phyloP scores from a whole-genome alignment of 2,888 invertebrate species.

The Agriopis leucophaearia region DNA sequence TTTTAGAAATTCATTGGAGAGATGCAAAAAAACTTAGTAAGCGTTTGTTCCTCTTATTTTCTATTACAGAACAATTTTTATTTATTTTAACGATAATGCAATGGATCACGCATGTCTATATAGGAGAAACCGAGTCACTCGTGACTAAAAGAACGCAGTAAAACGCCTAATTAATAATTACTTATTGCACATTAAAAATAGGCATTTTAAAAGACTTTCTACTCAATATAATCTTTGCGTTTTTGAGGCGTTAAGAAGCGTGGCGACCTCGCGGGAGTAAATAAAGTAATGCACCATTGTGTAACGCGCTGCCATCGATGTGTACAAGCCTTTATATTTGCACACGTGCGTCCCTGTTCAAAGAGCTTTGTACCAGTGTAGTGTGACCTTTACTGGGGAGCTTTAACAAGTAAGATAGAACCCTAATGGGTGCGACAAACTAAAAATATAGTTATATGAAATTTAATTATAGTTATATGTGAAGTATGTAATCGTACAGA shows the following conservation, averaged over 20 bases:
- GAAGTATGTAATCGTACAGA: background rate
- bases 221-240: conserved; percentile 5
- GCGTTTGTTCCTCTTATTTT: no score
- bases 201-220: background rate
- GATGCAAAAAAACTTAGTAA: no score
- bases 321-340: conserved; percentile 35
- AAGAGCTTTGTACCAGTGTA: conserved; percentile 36
- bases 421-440: background rate
- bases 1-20: no score
- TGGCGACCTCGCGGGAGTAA: conserved; percentile 34
- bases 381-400: conserved; percentile 28
- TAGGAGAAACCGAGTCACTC: no score
- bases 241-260: conserved; percentile 37
- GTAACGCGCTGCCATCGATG: conserved; percentile 26
- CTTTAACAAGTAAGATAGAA: conserved; percentile 19
- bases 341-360: conserved; percentile 36
- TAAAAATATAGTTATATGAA: no score
- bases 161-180: no score
- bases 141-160: no score
- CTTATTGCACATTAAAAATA: background rate
- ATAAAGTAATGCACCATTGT: conserved; percentile 34
- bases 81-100: no score
- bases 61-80: no score
- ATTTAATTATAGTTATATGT: background rate
- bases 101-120: no score